Base-by-base conservation (phyloP, 2,113 vertebrate species). In the Chiloscyllium plagiosum region DNA sequence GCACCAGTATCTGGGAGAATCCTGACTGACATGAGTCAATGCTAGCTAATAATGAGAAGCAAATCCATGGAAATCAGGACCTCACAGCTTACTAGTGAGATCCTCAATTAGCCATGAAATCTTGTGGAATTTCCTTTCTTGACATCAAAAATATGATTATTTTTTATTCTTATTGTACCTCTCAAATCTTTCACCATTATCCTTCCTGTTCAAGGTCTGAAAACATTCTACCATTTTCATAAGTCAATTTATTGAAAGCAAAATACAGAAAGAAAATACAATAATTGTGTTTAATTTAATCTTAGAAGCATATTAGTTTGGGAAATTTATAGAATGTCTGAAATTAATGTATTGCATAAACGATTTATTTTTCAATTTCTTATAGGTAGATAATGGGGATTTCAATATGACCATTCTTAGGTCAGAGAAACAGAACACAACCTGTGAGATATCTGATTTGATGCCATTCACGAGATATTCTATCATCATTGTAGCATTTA, bases 401-500 rank as follows among this genome's bases (percentile, higher is more conserved):
- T 96, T 98, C 96, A 99, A 98, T 97, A 95, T 97, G 95, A 98
- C 98, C 1, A 97, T 97, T 92, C 96, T 98, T 96, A 98, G 98
- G 70, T 96, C 96, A 95, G 98, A 98, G 86, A 97, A 97, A 96
- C 98, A 99, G 96, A 96, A 96, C 94, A 98, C 96, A 96, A 96
- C 96, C 29, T 97, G 99, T 65, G 97, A 98, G 97, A 97, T 99
- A 96, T 97, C 97, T 52, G 98, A 98, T 96, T 97, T 99, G 96
- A 98, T 98, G 90, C 98, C 99, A 92, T 99, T 99, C 96, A 98
- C 98, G 2, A 97, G 96, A 50, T 99, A 99, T 97, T 98, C 97
- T 12, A 98, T 99, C 96, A 97, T 98, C 33, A 97, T 99, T 96
- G 98, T 97, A 1, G 99, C 98, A 72, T 99, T 99, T 96, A 99